Base-by-base conservation (phyloP, 2,113 vertebrate genomes). In the Rostratula benghalensis region DNA sequence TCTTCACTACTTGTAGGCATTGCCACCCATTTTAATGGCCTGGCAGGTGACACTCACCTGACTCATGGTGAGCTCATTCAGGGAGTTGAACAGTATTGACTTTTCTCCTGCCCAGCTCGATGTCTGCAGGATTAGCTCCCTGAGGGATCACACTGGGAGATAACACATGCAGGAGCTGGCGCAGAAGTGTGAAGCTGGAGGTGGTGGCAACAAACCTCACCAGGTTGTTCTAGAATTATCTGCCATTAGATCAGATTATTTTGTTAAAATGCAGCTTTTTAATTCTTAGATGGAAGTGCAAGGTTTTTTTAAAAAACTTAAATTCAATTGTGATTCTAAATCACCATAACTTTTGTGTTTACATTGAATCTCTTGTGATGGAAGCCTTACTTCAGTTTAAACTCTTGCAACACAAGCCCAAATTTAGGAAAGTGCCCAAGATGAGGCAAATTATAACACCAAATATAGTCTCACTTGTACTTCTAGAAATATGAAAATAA, bases 121-220 rank as follows among this genome's bases (percentile, higher is more conserved):
- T 89, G 84, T 61, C 48, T 79, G 39, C 59, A 41, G 57, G 22
- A 11, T n/a, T 35, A 33, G 5, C 14, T 85, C 24, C 24, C 2
- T 1, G 43, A 24, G 30, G 10, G 24, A 4, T 41, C 37, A 59
- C 28, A 0, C 28, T 60, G 41, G 41, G 53, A 45, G 31, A 18
- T 45, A 10, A 13, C 3, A 4, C 12, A 2, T 45, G 65, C 7
- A 1, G 28, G 59, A 74, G 53, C 50, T 93, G 77, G 14, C 0
- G 0, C 37, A 65, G 65, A 25, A 39, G 6, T 0, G 0, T 11
- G 78, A 75, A 37, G 30, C 33, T 65, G 74, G 25, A 63, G 35
- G 12, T 56, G 37, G 61, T 78, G 53, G 53, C 74, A 85, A 30
- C n/a, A 60, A 73, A 79, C 48, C 54, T 83, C 48, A 60, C 5